Conservation (phyloP, 2,113 vertebrate genomes). For the Rhizomys pruinosus region DNA sequence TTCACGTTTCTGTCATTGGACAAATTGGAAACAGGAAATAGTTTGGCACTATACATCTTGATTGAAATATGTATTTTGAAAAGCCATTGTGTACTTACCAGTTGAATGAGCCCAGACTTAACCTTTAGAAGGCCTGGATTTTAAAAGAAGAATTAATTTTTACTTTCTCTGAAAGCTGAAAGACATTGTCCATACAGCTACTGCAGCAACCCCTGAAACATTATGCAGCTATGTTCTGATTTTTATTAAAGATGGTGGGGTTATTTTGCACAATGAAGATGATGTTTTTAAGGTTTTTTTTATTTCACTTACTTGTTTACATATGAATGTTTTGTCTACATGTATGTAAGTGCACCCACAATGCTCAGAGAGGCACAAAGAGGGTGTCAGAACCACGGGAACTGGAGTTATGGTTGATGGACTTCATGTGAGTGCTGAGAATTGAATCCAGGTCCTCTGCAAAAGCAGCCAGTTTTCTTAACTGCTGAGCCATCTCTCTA, state of each 20-base stretch:
- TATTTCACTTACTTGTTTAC: no score
- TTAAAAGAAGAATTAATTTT: not conserved
- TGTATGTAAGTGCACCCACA: no score
- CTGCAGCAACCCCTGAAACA: not conserved
- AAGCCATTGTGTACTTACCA: not conserved
- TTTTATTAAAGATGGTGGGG: not conserved
- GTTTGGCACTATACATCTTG: not conserved
- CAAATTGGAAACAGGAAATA: not conserved
- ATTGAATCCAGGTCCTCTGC: no score
- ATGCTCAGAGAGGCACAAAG: no score
- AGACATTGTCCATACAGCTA: not conserved
- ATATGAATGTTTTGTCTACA: no score
- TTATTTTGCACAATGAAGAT: no score
- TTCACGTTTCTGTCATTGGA: not conserved
- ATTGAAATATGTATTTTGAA: not conserved
- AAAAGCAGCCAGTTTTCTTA: no score
- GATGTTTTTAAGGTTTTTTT: no score
- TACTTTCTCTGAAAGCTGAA: constrained; percentile 17
- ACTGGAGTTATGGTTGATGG: no score
- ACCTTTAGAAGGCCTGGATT: not conserved
- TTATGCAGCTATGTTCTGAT: not conserved
- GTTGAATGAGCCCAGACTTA: not conserved
- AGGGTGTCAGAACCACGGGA: no score
- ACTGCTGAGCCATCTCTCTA: no score
- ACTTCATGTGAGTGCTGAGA: no score